These are phyloP conservation scores for Andrena trimmerana DNA, from an alignment of 2,888 invertebrate species.

Conservation along the genomic window DNA sequence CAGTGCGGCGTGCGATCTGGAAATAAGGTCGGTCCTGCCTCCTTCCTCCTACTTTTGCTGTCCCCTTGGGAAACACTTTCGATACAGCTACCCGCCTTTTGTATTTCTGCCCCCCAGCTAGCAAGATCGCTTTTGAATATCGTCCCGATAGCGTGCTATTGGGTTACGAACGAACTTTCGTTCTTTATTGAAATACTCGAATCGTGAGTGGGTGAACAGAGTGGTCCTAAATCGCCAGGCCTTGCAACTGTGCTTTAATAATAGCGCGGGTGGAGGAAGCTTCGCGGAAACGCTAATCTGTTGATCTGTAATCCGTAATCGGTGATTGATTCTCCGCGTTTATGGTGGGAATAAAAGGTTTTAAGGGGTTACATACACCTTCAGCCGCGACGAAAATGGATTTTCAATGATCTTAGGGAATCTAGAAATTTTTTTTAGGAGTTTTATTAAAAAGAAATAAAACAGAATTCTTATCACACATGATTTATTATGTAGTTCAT, in stretches of 20 bases:
- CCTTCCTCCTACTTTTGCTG: constrained; percentile 11
- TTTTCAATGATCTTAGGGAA: not conserved
- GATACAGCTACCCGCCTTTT: constrained; percentile 39
- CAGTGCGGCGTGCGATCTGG: constrained; percentile 34
- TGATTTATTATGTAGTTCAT: no score
- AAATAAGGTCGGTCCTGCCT: constrained; percentile 51
- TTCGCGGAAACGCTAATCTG: not conserved
- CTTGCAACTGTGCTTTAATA: not conserved
- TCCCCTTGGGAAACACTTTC: constrained; percentile 49
- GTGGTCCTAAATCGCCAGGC: not conserved
- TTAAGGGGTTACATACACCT: no score
- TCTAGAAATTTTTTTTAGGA: not conserved
- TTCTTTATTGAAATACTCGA: constrained; percentile 53
- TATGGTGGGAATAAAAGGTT: not conserved
- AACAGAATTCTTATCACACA: no score
- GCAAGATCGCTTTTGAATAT: constrained; percentile 52
- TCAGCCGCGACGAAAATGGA: no score
- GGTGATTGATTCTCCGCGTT: no score
- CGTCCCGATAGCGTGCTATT: constrained; percentile 34
- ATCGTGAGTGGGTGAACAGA: constrained; percentile 5
- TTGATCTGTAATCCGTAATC: no score
- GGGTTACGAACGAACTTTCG: constrained; percentile 33
- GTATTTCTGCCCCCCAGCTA: constrained; percentile 40
- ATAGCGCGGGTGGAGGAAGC: not conserved
- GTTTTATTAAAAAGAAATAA: no score